phyloP scores from a whole-genome alignment of 1,140 invertebrate species.

The Aphidius gifuensis region DNA sequence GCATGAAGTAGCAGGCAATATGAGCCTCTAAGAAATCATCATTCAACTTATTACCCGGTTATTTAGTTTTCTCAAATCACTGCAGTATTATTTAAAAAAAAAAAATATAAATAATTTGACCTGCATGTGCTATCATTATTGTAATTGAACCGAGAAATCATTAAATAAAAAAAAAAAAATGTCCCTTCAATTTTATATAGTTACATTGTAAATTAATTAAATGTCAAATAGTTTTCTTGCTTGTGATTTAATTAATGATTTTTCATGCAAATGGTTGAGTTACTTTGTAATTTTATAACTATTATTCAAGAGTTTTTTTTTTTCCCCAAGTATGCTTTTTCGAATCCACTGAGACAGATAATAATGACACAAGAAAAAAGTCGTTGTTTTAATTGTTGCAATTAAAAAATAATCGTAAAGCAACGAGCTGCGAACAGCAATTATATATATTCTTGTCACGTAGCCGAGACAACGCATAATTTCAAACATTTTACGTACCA shows the following conservation, averaged over 20 bases:
- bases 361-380: conserved; percentile 6
- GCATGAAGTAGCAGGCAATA: conserved; percentile 22
- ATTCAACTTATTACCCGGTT: conserved; percentile 15
- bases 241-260: conserved; percentile 11
- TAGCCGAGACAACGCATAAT: conserved; percentile 23
- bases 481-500: conserved; percentile 8
- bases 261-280: not conserved
- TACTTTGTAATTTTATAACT: too few species aligned
- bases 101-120: too few species aligned
- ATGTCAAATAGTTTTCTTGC: too few species aligned
- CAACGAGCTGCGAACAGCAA: conserved; percentile 37
- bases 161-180: too few species aligned
- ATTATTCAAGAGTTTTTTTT: too few species aligned
- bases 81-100: too few species aligned
- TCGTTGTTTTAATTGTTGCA: conserved; percentile 38
- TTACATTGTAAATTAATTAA: too few species aligned
- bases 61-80: not conserved
- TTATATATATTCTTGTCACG: conserved; percentile 38
- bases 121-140: too few species aligned
- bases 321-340: not conserved
- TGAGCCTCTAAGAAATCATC: conserved; percentile 12
- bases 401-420: conserved; percentile 47
- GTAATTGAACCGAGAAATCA: too few species aligned
- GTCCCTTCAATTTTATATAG: too few species aligned
- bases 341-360: conserved; percentile 5